Percentiles rank a stretch among this genome's conserved stretches.
phyloP scores from a whole-genome alignment of 2,888 invertebrate genomes.

The Chouioia cunea region DNA sequence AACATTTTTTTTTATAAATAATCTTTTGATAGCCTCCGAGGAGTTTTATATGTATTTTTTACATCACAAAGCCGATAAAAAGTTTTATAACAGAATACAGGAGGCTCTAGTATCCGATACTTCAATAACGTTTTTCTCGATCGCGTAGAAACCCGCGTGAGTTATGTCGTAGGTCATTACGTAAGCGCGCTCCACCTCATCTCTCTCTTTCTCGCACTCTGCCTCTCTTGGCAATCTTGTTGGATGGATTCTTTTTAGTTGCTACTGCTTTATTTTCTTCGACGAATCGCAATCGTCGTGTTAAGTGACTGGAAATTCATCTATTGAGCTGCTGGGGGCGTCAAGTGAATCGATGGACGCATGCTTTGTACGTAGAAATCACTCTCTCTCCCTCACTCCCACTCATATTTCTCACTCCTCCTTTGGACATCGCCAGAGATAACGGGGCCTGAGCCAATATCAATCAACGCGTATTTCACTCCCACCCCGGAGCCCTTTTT shows the following conservation, averaged over 20 bases:
- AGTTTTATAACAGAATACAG: no score
- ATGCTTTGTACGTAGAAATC: slow-evolving; percentile 23
- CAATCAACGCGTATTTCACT: slow-evolving; percentile 41
- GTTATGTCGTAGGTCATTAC: slow-evolving; percentile 27
- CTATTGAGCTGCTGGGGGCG: slow-evolving; percentile 29
- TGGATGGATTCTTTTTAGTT: neutral
- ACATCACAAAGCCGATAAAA: no score
- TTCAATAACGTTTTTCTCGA: no score
- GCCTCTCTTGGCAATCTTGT: neutral
- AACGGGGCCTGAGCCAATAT: slow-evolving; percentile 40
- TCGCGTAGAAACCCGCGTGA: neutral
- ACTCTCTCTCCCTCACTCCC: slow-evolving; percentile 9
- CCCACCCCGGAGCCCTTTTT: neutral
- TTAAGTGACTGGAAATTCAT: slow-evolving; percentile 48
- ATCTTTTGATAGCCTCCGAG: no score
- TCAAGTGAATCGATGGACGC: slow-evolving; percentile 41
- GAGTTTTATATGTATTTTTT: no score
- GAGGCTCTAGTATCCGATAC: no score
- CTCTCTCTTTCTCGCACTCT: neutral
- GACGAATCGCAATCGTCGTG: slow-evolving; percentile 43
- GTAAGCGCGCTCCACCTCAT: slow-evolving; percentile 14
- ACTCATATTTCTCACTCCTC: neutral
- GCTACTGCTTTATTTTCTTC: slow-evolving; percentile 1
- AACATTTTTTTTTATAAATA: no score
- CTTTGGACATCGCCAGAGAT: slow-evolving; percentile 39